phyloP scores from a whole-genome alignment of 2,888 invertebrate species.

The Heliconius charithonia region DNA sequence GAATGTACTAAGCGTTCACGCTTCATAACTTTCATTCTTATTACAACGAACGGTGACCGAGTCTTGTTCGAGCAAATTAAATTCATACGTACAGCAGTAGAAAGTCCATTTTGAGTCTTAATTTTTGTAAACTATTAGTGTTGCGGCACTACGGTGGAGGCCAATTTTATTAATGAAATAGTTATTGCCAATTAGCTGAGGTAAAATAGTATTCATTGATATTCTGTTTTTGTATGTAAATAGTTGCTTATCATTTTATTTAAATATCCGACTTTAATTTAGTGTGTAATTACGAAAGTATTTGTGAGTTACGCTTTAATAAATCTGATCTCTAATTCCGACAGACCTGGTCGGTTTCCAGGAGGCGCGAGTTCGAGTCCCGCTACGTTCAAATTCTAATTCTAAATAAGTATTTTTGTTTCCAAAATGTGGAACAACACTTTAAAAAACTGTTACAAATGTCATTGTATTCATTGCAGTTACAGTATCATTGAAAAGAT shows the following conservation, averaged over 20 bases:
- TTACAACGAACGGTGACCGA: constrained; percentile 40
- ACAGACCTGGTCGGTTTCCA: no score
- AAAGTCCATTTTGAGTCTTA: constrained; percentile 20
- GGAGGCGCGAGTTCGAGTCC: no score
- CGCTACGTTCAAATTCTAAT: no score
- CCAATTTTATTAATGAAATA: constrained; percentile 22
- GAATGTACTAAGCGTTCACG: constrained; percentile 60
- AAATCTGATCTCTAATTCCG: not conserved
- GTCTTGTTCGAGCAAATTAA: constrained; percentile 21
- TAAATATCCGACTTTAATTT: not conserved
- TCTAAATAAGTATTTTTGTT: no score
- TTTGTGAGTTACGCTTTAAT: not conserved
- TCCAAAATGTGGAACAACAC: no score
- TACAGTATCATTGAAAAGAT: not conserved
- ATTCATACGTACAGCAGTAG: constrained; percentile 5
- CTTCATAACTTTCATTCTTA: constrained; percentile 69
- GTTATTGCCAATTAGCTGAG: not conserved
- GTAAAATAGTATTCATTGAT: not conserved
- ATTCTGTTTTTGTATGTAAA: not conserved
- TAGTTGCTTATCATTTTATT: not conserved
- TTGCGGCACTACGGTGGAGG: constrained; percentile 24
- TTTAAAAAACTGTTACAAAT: no score
- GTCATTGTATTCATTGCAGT: not conserved
- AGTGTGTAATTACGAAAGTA: not conserved
- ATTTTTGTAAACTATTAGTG: constrained; percentile 20